Conservation (phyloP, 2,888 invertebrate species). For the Athalia circularis region DNA sequence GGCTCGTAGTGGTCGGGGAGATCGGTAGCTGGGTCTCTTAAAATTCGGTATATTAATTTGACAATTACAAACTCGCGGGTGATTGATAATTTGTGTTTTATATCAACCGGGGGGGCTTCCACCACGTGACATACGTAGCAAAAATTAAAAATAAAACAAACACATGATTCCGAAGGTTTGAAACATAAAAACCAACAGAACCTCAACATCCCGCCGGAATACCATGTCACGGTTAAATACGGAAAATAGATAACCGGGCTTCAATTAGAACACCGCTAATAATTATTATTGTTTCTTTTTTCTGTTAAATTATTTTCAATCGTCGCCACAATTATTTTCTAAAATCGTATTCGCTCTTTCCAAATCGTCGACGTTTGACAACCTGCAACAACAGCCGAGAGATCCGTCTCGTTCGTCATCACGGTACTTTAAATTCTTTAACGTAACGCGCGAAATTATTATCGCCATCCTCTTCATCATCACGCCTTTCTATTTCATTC, state of each 20-base stretch:
- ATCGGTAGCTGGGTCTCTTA: conserved; percentile 52
- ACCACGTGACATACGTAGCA: background rate
- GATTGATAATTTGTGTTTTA: background rate
- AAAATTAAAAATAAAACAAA: background rate
- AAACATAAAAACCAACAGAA: background rate
- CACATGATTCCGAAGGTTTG: conserved; percentile 43
- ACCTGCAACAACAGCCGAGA: background rate
- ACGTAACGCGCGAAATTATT: too few relatives aligned
- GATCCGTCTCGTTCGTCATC: too few relatives aligned
- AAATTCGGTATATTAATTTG: conserved; percentile 49
- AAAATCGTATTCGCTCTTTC: background rate
- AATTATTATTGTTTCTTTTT: background rate
- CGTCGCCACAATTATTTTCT: background rate
- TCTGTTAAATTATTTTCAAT: background rate
- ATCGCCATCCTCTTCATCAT: background rate
- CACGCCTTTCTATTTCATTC: conserved; percentile 2
- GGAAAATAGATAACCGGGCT: conserved; percentile 33
- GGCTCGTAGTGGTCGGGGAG: conserved; percentile 61
- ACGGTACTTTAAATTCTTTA: too few relatives aligned
- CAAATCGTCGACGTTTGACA: background rate
- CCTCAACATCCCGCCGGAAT: background rate
- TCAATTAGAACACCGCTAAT: background rate
- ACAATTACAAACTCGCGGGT: conserved; percentile 34
- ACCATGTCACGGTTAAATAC: conserved; percentile 44
- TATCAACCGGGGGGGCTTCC: background rate